Evolutionary conservation across 1,140 invertebrate species (phyloP), one percentile per base, ranked within the genome.

Genomic region (Cardiocondyla obscurior): DNA sequence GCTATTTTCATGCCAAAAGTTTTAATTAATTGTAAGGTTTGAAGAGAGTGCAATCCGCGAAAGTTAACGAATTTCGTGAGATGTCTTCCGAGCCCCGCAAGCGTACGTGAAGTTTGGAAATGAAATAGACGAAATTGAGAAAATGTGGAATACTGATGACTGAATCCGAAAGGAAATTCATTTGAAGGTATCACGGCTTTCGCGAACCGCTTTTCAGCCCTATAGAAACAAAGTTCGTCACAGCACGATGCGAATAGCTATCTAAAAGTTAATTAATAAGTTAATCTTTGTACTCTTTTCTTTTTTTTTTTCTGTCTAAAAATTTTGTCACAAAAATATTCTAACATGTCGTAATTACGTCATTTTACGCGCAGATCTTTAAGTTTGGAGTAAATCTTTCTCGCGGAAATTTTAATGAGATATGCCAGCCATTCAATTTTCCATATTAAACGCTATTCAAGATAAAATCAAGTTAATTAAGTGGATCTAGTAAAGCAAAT

Each of bases 11-110:
- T 30, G 19, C n/a, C n/a, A 12, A 69, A 79, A 79, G 64, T 53
- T 79, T 79, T 67, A 69, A 79, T 79, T 77, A 77, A 77, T 77
- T 53, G 74, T 67, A 42, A 46, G 8, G 25, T 53, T 53, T 67
- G 12, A 42, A 39, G 16, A 22, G n/a, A 5, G 3, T 25, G 62
- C 16, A 67, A 77, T 53, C 33, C 44, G 22, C 16, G 22, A 67
- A 77, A 77, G 22, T 77, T 77, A 42, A 67, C 14, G 33, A 53
- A 65, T 77, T 53, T 39, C 55, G 70, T 19, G 25, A 16, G 28
- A 49, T 46, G 7, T 36, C 60, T 53, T 67, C 10, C 33, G 2
- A 25, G 46, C 5, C 22, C 16, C 10, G 8, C 30, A 14, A 16
- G 46, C 30, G 12, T 76, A 36, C 14, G 60, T 53, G 46, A 77